phyloP scores from a whole-genome alignment of 2,888 invertebrate species.

The Clusia tigrina region DNA sequence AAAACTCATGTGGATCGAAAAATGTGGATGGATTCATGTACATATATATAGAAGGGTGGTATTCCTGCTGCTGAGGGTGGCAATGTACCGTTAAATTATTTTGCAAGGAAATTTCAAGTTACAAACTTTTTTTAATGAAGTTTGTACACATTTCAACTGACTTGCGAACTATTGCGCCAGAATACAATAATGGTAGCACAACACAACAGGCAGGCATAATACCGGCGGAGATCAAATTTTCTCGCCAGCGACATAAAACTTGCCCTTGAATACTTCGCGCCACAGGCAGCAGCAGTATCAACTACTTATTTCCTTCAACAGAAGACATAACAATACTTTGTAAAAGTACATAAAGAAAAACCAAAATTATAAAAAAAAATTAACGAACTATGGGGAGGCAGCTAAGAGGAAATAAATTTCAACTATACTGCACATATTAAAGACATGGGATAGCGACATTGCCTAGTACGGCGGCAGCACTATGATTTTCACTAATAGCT shows the following conservation, averaged over 20 bases:
- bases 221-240: not conserved
- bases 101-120: conserved; percentile 11
- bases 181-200: not conserved
- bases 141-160: conserved; percentile 49
- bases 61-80: not conserved
- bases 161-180: not conserved
- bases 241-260: conserved; percentile 45
- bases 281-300: no score
- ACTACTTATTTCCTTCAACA: no score
- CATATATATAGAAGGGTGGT: not conserved
- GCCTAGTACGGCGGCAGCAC: no score
- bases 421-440: no score
- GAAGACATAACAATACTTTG: no score
- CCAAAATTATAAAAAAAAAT: no score
- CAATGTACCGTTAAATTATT: conserved; percentile 21
- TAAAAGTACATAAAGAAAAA: no score
- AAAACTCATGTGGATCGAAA: not conserved
- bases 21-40: not conserved
- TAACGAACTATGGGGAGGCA: no score
- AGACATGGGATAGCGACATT: no score
- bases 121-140: conserved; percentile 16
- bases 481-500: no score
- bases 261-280: conserved; percentile 49
- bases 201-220: not conserved
- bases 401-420: no score